A percentile compares a stretch with the other conserved stretches of the same genome.
These are phyloP conservation scores for Carposina sasakii DNA, from an alignment of 1,140 invertebrate genomes.

Conservation along the genomic window DNA sequence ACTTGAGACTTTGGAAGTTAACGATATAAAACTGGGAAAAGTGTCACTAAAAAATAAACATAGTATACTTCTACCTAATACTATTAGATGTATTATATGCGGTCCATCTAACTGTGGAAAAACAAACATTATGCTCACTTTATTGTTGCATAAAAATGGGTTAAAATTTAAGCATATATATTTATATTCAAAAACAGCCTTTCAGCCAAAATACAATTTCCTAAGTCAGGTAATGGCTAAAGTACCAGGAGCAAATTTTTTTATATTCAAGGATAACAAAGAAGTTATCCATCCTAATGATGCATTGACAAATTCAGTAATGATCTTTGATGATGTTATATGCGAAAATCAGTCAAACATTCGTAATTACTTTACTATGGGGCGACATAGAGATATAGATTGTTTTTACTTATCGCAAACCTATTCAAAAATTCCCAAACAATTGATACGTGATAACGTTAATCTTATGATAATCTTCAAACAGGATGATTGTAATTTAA, in stretches of 20 bases:
- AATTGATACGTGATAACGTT: slow-evolving; percentile 49
- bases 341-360: slow-evolving; percentile 44
- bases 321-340: slow-evolving; percentile 57
- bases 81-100: slow-evolving; percentile 2
- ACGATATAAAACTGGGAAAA: too few relatives aligned
- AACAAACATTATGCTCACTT: slow-evolving; percentile 8
- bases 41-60: too few relatives aligned
- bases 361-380: slow-evolving; percentile 48
- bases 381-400: slow-evolving; percentile 45
- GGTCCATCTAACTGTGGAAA: slow-evolving; percentile 12
- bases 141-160: slow-evolving; percentile 6
- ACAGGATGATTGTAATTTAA: slow-evolving; percentile 55
- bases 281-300: slow-evolving; percentile 13
- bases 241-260: background rate
- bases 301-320: slow-evolving; percentile 29
- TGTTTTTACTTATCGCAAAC: slow-evolving; percentile 54
- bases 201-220: slow-evolving; percentile 7
- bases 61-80: background rate
- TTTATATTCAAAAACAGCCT: slow-evolving; percentile 1
- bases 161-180: slow-evolving; percentile 2
- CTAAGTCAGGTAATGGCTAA: background rate
- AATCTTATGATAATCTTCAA: slow-evolving; percentile 55
- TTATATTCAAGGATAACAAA: slow-evolving; percentile 2
- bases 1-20: too few relatives aligned
- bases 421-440: slow-evolving; percentile 52